These are phyloP conservation scores for Diloba caeruleocephala DNA, from an alignment of 2,888 invertebrate species.

Conservation along the genomic window DNA sequence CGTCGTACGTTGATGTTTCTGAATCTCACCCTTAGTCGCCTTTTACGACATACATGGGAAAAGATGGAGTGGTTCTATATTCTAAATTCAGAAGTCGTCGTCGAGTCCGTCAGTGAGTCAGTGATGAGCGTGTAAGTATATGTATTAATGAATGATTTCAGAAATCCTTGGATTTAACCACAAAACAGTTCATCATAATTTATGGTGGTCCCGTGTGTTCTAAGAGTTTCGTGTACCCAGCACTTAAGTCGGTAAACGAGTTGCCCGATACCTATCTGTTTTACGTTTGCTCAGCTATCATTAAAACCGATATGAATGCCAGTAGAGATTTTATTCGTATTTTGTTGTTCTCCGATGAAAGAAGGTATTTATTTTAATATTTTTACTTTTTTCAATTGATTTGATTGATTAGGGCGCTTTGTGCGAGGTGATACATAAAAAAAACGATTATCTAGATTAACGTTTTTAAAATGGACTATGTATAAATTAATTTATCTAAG, in stretches of 20 bases:
- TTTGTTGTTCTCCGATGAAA: conserved; percentile 42
- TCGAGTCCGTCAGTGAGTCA: too few relatives aligned
- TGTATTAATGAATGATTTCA: too few relatives aligned
- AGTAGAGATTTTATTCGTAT: conserved; percentile 52
- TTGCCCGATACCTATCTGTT: conserved; percentile 50
- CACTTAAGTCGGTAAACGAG: conserved; percentile 53
- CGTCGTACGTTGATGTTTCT: too few relatives aligned
- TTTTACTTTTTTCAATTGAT: conserved; percentile 23
- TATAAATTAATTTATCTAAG: conserved; percentile 8
- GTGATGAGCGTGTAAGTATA: too few relatives aligned
- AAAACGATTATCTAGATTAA: too few relatives aligned
- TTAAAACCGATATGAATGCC: conserved; percentile 54
- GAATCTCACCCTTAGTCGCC: too few relatives aligned
- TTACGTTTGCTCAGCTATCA: conserved; percentile 49
- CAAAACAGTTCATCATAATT: too few relatives aligned
- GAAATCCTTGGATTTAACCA: neutral
- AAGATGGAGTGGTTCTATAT: too few relatives aligned
- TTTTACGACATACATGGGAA: too few relatives aligned
- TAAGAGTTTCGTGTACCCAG: conserved; percentile 25
- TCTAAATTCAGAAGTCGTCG: too few relatives aligned
- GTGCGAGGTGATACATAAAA: conserved; percentile 33
- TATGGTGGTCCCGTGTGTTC: conserved; percentile 12
- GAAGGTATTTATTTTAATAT: conserved; percentile 33
- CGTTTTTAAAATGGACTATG: too few relatives aligned
- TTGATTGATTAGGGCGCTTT: conserved; percentile 12